A percentile compares a stretch with the other conserved stretches of the same genome.
Conservation (phyloP, 2,888 invertebrate species). For the Machimus rusticus region DNA sequence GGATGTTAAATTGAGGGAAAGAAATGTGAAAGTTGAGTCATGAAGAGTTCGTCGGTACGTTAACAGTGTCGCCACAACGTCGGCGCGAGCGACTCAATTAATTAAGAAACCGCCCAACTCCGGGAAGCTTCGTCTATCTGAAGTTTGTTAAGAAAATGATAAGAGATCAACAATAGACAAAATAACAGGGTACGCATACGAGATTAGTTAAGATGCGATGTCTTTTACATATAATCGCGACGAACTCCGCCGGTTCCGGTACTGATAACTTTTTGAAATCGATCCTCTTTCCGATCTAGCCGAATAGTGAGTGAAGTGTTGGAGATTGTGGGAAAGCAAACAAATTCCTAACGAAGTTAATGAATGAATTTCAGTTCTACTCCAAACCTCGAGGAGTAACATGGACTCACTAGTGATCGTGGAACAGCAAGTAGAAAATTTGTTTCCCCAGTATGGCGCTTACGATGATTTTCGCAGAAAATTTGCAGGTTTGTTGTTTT, state of each 20-base stretch:
- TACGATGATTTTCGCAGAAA: constrained; percentile 28
- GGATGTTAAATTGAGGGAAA: constrained; percentile 27
- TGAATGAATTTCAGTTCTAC: neutral
- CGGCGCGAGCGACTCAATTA: constrained; percentile 10
- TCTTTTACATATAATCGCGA: neutral
- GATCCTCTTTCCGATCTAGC: neutral
- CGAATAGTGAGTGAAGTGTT: neutral
- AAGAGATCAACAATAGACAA: neutral
- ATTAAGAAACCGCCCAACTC: neutral
- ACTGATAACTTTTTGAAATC: neutral
- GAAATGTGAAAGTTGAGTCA: constrained; percentile 20
- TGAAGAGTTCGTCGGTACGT: neutral
- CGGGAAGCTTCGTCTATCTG: neutral
- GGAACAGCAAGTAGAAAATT: neutral
- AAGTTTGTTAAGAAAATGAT: neutral
- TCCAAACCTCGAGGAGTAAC: neutral
- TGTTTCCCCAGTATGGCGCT: neutral
- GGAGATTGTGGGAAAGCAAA: neutral
- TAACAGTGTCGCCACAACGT: constrained; percentile 1
- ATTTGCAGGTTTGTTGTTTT: constrained; percentile 29
- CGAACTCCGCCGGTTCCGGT: neutral
- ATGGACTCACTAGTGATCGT: neutral
- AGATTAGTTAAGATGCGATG: neutral
- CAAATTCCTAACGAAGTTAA: neutral
- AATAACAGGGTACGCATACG: neutral